Percentiles rank a stretch among this genome's conserved stretches.
phyloP scores from a whole-genome alignment of 2,113 vertebrate genomes.

The Glaucomys volans region DNA sequence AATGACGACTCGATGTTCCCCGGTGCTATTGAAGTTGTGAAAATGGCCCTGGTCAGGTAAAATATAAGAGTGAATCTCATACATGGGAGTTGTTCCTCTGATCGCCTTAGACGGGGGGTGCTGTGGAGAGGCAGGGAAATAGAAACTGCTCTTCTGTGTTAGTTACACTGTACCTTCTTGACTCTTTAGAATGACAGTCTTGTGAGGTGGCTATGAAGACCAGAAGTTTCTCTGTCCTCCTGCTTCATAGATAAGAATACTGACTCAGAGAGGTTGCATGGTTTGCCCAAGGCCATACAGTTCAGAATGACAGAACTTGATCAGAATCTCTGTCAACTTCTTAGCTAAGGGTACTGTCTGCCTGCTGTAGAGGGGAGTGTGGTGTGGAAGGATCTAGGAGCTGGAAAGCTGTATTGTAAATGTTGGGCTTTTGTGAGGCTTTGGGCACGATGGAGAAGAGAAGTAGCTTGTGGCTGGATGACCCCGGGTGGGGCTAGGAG shows the following conservation, averaged over 20 bases:
- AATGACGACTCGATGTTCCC: not conserved
- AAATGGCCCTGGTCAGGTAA: not conserved
- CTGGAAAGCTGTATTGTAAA: not conserved
- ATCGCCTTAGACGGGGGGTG: no score
- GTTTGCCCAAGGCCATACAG: constrained; percentile 44
- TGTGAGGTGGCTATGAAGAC: not conserved
- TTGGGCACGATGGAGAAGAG: not conserved
- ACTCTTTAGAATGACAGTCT: not conserved
- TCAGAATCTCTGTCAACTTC: not conserved
- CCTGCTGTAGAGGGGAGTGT: not conserved
- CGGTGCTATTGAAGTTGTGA: not conserved
- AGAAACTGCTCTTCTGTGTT: not conserved
- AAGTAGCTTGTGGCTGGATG: not conserved
- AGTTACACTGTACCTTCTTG: not conserved
- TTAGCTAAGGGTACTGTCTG: not conserved
- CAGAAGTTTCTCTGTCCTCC: not conserved
- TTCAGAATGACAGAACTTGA: not conserved
- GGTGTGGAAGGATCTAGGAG: not conserved
- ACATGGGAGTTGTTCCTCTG: not conserved
- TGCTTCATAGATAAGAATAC: constrained; percentile 28
- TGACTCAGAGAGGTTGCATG: not conserved
- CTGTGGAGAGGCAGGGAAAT: not conserved
- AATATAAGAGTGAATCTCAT: not conserved
- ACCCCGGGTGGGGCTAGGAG: not conserved
- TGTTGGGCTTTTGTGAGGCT: not conserved